phyloP scores from a whole-genome alignment of 2,888 invertebrate genomes.

The Brachyptera putata region DNA sequence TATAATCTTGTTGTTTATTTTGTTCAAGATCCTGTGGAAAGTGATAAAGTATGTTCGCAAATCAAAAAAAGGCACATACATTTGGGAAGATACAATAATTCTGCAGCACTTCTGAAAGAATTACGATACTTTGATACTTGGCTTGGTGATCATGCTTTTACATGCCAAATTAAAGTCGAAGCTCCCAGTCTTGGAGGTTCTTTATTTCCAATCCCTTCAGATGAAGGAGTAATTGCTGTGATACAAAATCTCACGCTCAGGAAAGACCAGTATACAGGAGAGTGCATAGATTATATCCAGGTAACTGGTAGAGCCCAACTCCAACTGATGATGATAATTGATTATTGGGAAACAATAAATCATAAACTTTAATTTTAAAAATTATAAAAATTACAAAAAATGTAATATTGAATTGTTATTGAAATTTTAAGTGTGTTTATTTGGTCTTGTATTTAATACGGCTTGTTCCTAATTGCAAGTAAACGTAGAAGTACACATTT shows the following conservation, averaged over 20 bases:
- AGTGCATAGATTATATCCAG: conserved; percentile 50
- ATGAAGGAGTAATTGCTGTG: conserved; percentile 48
- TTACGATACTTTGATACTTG: conserved; percentile 37
- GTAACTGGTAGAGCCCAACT: conserved; percentile 38
- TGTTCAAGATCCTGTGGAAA: no score
- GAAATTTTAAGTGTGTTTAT: no score
- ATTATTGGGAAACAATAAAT: background rate
- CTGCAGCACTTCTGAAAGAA: conserved; percentile 40
- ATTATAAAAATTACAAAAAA: no score
- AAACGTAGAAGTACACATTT: no score
- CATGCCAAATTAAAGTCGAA: conserved; percentile 43
- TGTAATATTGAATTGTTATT: no score
- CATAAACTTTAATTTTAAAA: no score
- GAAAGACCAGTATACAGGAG: conserved; percentile 40
- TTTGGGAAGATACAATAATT: conserved; percentile 36
- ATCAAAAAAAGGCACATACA: conserved; percentile 20
- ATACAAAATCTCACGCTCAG: conserved; percentile 50
- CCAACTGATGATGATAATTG: background rate
- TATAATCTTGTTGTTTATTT: no score
- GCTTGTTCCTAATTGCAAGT: no score
- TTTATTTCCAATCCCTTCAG: conserved; percentile 22
- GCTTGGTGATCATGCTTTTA: conserved; percentile 38
- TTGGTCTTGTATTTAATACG: no score
- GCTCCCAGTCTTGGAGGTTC: conserved; percentile 15
- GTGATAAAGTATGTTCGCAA: conserved; percentile 24